A percentile compares a stretch with the other conserved stretches of the same genome.
Evolutionary conservation across 2,113 vertebrate genomes (phyloP).

Genomic region (Jacana jacana): DNA sequence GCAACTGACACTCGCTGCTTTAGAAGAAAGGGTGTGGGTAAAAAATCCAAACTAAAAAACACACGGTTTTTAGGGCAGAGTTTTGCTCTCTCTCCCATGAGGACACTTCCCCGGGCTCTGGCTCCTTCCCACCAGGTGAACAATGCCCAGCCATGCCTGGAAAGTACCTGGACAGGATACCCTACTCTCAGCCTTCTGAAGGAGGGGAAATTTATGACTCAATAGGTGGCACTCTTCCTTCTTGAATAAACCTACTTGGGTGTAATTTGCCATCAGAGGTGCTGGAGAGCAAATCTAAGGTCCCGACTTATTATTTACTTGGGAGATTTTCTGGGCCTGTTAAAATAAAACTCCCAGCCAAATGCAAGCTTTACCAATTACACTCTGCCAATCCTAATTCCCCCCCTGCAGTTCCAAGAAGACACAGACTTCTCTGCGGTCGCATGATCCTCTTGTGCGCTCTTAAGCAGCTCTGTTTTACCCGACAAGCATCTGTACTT

Average conservation of each 20-base stretch:
- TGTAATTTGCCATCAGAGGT: background rate
- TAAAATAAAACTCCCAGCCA: background rate
- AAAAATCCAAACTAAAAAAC: rapidly evolving
- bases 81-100: background rate
- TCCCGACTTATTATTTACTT: background rate
- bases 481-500: background rate
- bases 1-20: background rate
- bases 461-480: constrained; percentile 14
- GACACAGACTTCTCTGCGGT: background rate
- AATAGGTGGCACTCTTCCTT: constrained; percentile 31
- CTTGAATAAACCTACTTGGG: background rate
- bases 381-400: background rate
- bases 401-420: constrained; percentile 7
- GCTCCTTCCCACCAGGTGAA: background rate
- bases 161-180: background rate
- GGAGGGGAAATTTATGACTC: background rate
- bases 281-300: background rate
- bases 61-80: rapidly evolving
- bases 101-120: background rate
- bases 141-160: background rate
- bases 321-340: background rate
- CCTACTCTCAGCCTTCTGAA: background rate
- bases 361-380: background rate
- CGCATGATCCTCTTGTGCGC: background rate
- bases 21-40: background rate